phyloP scores from a whole-genome alignment of 2,797 vertebrate genomes.

The Enteromius argenteus region DNA sequence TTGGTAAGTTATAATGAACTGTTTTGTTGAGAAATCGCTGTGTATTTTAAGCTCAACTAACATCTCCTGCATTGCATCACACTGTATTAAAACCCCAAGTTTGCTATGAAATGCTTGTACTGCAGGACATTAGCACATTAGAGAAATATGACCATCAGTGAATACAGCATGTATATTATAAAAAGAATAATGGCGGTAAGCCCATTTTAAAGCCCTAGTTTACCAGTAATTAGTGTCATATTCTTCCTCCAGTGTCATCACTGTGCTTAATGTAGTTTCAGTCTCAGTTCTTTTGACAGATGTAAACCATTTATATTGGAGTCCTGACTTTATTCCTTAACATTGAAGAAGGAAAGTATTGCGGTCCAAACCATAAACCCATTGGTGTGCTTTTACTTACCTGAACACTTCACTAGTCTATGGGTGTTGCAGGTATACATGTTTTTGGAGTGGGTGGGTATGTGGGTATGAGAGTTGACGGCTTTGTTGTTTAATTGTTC shows the following conservation, averaged over 20 bases:
- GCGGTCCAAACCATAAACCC: conserved; percentile 16
- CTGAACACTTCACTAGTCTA: conserved; percentile 9
- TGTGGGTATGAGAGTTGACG: conserved; percentile 3
- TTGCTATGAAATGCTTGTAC: conserved; percentile 36
- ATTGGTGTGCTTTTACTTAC: conserved; percentile 8
- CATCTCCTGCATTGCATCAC: conserved; percentile 27
- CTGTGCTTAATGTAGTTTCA: conserved; percentile 36
- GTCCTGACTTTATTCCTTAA: conserved; percentile 27
- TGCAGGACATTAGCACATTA: conserved; percentile 16
- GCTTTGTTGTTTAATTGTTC: conserved; percentile 30
- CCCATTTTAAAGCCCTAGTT: conserved; percentile 18
- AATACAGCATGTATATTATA: conserved; percentile 35
- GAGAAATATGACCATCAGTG: not conserved
- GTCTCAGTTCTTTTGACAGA: conserved; percentile 27
- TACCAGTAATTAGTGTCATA: conserved; percentile 19
- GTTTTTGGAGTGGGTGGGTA: not conserved
- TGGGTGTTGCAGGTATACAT: not conserved
- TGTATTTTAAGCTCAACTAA: conserved; percentile 44
- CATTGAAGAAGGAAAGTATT: conserved; percentile 18
- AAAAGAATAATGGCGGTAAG: not conserved
- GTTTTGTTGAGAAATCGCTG: conserved; percentile 19
- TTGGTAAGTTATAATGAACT: conserved; percentile 20
- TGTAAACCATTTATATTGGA: not conserved
- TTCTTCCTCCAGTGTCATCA: conserved; percentile 15
- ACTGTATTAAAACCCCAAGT: conserved; percentile 16